Evolutionary conservation across 2,113 vertebrate genomes (phyloP), one percentile per base, ranked within the genome.

Genomic region (Gopherus flavomarginatus): DNA sequence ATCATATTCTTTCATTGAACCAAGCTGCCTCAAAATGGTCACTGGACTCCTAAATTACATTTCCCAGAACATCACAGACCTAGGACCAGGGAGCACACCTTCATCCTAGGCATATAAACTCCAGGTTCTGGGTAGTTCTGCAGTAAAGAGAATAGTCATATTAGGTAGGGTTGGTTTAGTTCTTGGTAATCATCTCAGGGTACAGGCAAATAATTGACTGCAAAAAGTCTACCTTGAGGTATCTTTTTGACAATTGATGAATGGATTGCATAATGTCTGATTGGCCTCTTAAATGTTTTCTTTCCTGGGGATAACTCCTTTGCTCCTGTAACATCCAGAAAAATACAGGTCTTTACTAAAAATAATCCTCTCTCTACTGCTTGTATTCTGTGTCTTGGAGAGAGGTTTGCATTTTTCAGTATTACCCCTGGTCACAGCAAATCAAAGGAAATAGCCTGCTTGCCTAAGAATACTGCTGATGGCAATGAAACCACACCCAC

Each of bases 61-160:
- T 94, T 96, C 85, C 81, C 90, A 93, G 88, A 31, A 69, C 50
- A 57, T 57, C n/a, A 57, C 44, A 11, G 0, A 65, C 89, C 12
- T 6, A 38, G 85, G 85, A 49, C 79, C 72, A 93, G 72, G 35
- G 26, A 72, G 3, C 38, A 1, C 8, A 35, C 17, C n/a, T 53
- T 35, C 1, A 38, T 87, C n/a, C 49, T 1, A 1, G 49, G 2
- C 8, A 12, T 89, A 88, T 44, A 47, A 92, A 78, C 11, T 1
- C 56, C 82, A 1, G 0, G 53, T 57, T 0, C 0, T 53, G 85
- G 5, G 52, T 38, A 26, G 7, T 5, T 2, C 31, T 21, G 24
- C 9, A 9, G 1, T 9, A 1, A 0, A 31, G 11, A 5, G 72
- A 38, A 52, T 22, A 69, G 2, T 5, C 8, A 42, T 42, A 42